Evolutionary conservation across 2,113 vertebrate genomes (phyloP), one percentile per base, ranked within the genome.

Genomic region (Corvus cornix): DNA sequence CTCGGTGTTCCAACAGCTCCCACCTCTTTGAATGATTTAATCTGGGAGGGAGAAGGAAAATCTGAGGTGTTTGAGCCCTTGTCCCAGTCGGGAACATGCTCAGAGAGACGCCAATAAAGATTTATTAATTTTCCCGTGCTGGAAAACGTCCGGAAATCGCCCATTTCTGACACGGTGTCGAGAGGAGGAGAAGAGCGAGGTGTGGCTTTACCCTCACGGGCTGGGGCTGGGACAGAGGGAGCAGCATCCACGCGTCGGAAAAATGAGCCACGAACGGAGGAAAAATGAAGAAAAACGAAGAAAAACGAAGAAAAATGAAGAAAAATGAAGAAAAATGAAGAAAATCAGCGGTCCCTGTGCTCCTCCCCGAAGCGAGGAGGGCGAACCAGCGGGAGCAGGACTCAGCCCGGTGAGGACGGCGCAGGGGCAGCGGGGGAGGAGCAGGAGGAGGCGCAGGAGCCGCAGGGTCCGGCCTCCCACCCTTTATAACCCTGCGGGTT

Each of bases 391-490:
- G 21, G 33, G 10, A 6, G 4, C 2, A 3, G 60, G 24, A 92
- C 98, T 98, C 82, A 98, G 97, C 97, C 98, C 98, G 0, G 98
- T 97, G 93, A 98, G 98, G 90, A 98, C 87, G 0, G 98, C 97
- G 28, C 97, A 76, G 49, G 97, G 91, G 2, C 95, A 96, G 60
- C 55, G 49, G 8, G 74, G 74, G 85, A 95, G 5, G 28, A 98
- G 91, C 41, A 98, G 96, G 21, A 98, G 46, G n/a, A 97, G 3
- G 52, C 96, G 15, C 10, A 93, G 89, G 78, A 91, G 77, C 26
- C 8, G 90, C 55, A 84, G n/a, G 72, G 91, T 35, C 1, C 11
- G 43, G 44, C 79, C 92, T 89, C 94, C 33, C 93, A 39, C 53
- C 70, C 91, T 98, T 97, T 97, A 94, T 97, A 97, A 82, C 74